Evolutionary conservation across 2,888 invertebrate species (phyloP).

Genomic region (Meta bourneti): DNA sequence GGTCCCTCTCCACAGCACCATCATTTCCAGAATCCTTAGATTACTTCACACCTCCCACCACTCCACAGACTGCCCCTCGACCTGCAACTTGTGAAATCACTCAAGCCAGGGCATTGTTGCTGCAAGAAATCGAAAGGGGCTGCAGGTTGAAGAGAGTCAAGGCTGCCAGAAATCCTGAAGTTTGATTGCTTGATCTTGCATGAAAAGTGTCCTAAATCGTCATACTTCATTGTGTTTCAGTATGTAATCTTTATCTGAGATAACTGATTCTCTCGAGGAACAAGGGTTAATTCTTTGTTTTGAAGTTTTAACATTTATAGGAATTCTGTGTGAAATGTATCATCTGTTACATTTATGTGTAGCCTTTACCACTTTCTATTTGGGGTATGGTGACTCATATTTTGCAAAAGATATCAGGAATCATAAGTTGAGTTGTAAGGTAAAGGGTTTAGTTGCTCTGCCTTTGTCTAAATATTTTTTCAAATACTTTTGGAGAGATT

Average conservation of each 20-base stretch:
- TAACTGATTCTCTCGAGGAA: neutral
- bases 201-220: too few species aligned
- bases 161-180: slow-evolving; percentile 7
- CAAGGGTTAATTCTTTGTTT: neutral
- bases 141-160: slow-evolving; percentile 22
- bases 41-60: slow-evolving; percentile 61
- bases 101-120: slow-evolving; percentile 4
- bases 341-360: too few species aligned
- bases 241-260: neutral
- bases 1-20: slow-evolving; percentile 43
- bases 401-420: too few species aligned
- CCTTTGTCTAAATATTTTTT: too few species aligned
- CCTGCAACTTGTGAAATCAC: neutral
- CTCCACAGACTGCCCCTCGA: slow-evolving; percentile 19
- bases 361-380: too few species aligned
- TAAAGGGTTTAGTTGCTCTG: too few species aligned
- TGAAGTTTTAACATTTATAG: neutral
- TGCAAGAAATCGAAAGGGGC: slow-evolving; percentile 56
- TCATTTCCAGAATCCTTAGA: slow-evolving; percentile 49
- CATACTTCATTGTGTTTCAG: too few species aligned
- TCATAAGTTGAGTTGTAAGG: too few species aligned
- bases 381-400: too few species aligned
- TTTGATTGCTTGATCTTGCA: neutral
- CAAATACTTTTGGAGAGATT: too few species aligned
- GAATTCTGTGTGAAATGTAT: too few species aligned